Base-by-base conservation (phyloP, 2,888 invertebrate genomes). In the Laothoe populi region DNA sequence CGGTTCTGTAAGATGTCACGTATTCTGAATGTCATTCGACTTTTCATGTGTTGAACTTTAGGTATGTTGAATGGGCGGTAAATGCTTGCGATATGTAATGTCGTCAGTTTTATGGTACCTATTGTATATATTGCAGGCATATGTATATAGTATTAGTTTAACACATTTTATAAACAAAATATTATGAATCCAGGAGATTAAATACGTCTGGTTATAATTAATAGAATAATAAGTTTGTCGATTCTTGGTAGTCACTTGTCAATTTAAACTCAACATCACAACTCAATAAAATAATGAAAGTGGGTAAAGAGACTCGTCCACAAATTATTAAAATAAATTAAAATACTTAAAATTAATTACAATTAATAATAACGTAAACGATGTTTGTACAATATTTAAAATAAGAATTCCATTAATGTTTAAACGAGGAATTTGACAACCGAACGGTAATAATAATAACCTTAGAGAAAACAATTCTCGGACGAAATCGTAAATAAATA, bases 1-100 rank as follows among this genome's bases (percentile, higher is more conserved):
- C 64, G 73, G 78, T 80, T 76, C 74, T 81, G 79, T 84, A 67
- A 79, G 84, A 88, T 83, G 89, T 90, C 92, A 92, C 92, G 92
- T 92, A 82, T 80, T 74, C 66, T 66, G 70, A 75, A 76, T 74
- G 53, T 53, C 53, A 53, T 53, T 53, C 53, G 53, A 53, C 35
- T 35, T 53, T 49, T 49, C 75, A 75, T 79, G 78, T 73, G 77
- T 75, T 80, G 82, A 83, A 84, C 44, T 49, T 53, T 53, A 53
- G 31, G 31, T 53, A 53, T 35, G 4, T 53, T 53, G 35, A 53
- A 53, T 53, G 24, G 31, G 16, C 83, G 78, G 83, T 85, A 83
- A 65, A 59, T 66, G 63, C 24, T 10, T 23, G 19, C 19, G 19
- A 31, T 26, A 24, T 48, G 26, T 48, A 48, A 38, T 13, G 13